Evolutionary conservation across 1,140 invertebrate species (phyloP), one percentile per base, ranked within the genome.

Genomic region (Xylocopa sonorina): DNA sequence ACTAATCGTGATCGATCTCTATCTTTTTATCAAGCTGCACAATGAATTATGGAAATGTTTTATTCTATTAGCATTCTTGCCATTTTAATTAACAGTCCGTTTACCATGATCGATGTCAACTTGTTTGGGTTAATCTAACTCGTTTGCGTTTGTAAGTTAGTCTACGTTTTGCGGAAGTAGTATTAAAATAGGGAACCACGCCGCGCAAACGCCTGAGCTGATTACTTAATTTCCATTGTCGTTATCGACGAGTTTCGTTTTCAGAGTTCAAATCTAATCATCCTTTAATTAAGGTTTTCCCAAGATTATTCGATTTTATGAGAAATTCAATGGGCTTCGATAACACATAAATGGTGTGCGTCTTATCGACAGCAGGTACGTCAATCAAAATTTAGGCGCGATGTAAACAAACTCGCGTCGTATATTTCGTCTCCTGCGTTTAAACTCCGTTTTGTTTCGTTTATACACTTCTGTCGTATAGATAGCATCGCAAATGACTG

Each of bases 391-490:
- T 62, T 48, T 34, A 3, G 18, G 14, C n/a, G 16, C 21, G 2
- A 1, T 2, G 55, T 73, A 73, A 73, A 73, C 29, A 73, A 60
- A 69, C 43, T n/a, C 21, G 24, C 18, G 7, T 38, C 1, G 1
- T 18, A 0, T 14, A 7, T 6, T 21, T 0, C 7, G n/a, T 12
- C 0, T 14, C 2, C 2, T 3, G 12, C 24, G 51, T 10, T 55
- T 4, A 53, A 14, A 0, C 12, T 12, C 4, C 24, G 16, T 14
- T n/a, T 0, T 10, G 6, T 43, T 46, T n/a, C n/a, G 2, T 1
- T 27, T 27, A 32, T 14, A 18, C 2, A 29, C 46, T 3, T n/a
- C 24, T 2, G 7, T 14, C 24, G 18, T n/a, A 14, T n/a, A n/a
- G n/a, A n/a, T n/a, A n/a, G n/a, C n/a, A n/a, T n/a, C n/a, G n/a